Evolutionary conservation across 2,888 invertebrate species (phyloP).

Genomic region (Volucella bombylans): DNA sequence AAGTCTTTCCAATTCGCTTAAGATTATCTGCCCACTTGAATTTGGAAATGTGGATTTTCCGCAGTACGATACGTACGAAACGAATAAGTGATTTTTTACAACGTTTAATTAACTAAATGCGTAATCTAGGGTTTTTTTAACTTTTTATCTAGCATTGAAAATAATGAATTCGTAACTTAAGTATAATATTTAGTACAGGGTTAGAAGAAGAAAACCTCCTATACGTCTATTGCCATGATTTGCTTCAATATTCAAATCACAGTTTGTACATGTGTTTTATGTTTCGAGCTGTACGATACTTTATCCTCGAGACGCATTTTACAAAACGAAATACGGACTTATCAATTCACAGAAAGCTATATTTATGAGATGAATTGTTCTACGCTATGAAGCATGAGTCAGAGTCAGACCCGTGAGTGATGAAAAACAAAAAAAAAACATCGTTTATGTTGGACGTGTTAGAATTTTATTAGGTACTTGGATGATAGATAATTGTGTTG

Average conservation of each 20-base stretch:
- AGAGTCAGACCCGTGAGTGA: conserved; percentile 17
- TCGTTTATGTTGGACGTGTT: conserved; percentile 33
- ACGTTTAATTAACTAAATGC: not conserved
- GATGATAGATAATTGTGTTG: conserved; percentile 35
- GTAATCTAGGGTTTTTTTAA: conserved; percentile 9
- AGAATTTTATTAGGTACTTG: conserved; percentile 19
- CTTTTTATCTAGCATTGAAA: conserved; percentile 12
- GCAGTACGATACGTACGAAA: not conserved
- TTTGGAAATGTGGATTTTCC: conserved; percentile 11
- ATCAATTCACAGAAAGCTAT: conserved; percentile 26
- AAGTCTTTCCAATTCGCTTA: too few species aligned
- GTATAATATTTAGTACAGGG: too few species aligned
- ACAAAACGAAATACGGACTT: conserved; percentile 11
- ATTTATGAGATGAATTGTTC: conserved; percentile 49
- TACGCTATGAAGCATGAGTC: conserved; percentile 18
- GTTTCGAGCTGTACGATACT: conserved; percentile 1
- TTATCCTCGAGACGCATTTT: conserved; percentile 16
- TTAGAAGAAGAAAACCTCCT: not conserved
- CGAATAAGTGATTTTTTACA: not conserved
- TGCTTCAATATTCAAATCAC: conserved; percentile 32
- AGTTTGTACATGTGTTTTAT: conserved; percentile 13
- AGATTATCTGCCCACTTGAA: conserved; percentile 4
- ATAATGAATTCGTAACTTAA: not conserved
- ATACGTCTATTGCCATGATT: not conserved
- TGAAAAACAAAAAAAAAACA: not conserved